Evolutionary conservation across 2,797 vertebrate genomes (phyloP).

Genomic region (Poecile montanus): DNA sequence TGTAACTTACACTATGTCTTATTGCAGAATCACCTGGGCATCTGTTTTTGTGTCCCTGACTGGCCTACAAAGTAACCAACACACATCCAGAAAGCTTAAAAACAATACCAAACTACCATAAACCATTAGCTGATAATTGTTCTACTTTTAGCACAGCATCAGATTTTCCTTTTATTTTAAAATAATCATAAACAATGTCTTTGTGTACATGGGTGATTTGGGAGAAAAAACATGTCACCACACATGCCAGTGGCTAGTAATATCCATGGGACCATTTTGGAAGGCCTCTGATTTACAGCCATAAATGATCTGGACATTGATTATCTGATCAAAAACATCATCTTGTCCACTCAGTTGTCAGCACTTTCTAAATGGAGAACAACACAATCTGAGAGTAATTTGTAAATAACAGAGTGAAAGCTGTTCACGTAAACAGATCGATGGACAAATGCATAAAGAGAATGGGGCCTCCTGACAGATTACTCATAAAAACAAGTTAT

Average conservation of each 20-base stretch:
- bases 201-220: not conserved
- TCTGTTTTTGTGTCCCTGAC: not conserved
- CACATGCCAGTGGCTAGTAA: not conserved
- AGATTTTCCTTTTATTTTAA: not conserved
- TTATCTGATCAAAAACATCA: slow-evolving; percentile 11
- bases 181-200: not conserved
- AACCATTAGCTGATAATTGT: not conserved
- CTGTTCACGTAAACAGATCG: not conserved
- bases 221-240: not conserved
- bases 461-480: not conserved
- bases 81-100: not conserved
- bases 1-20: not conserved
- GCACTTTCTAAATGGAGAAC: not conserved
- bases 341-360: not conserved
- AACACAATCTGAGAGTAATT: not conserved
- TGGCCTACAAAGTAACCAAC: not conserved
- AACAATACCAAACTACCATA: not conserved
- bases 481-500: slow-evolving; percentile 2
- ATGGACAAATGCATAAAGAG: slow-evolving; percentile 14
- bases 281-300: not conserved
- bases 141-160: not conserved
- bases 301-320: not conserved
- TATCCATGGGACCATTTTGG: not conserved
- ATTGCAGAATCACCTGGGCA: not conserved
- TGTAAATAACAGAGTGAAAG: not conserved